phyloP scores from a whole-genome alignment of 2,113 vertebrate genomes.

The Anolis carolinensis region DNA sequence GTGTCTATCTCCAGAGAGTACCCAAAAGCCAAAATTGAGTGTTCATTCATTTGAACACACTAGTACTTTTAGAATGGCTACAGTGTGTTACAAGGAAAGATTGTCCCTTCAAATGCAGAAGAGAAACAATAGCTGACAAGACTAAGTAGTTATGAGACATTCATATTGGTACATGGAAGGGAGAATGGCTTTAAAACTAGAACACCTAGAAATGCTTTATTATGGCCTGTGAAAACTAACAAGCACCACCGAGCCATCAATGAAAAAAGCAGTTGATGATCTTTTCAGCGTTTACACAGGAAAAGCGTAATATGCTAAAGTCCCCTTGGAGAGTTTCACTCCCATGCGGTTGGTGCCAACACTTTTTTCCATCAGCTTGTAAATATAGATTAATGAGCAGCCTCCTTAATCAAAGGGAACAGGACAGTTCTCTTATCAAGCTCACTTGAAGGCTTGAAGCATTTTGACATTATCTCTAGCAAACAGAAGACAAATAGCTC shows the following conservation, averaged over 20 bases:
- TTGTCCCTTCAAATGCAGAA: too few relatives aligned
- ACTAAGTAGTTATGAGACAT: too few relatives aligned
- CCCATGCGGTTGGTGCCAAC: neutral
- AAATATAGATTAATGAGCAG: neutral
- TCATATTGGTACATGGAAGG: too few relatives aligned
- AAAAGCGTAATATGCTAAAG: neutral
- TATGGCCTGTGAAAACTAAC: neutral
- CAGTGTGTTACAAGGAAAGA: too few relatives aligned
- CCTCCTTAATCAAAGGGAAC: neutral
- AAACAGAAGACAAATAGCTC: neutral
- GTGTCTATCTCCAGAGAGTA: too few relatives aligned
- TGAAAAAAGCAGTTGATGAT: neutral
- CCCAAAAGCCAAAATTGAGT: too few relatives aligned
- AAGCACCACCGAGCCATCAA: neutral
- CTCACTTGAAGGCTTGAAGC: neutral
- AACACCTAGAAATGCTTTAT: neutral
- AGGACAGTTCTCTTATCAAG: neutral
- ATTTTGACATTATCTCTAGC: neutral
- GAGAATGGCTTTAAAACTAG: too few relatives aligned
- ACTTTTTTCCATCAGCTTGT: neutral
- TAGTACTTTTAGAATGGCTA: too few relatives aligned
- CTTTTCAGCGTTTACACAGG: neutral
- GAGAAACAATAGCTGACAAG: too few relatives aligned
- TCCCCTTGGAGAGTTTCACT: neutral
- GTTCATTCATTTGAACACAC: too few relatives aligned